Evolutionary conservation across 2,888 invertebrate species (phyloP).

Genomic region (Conistra vaccinii): DNA sequence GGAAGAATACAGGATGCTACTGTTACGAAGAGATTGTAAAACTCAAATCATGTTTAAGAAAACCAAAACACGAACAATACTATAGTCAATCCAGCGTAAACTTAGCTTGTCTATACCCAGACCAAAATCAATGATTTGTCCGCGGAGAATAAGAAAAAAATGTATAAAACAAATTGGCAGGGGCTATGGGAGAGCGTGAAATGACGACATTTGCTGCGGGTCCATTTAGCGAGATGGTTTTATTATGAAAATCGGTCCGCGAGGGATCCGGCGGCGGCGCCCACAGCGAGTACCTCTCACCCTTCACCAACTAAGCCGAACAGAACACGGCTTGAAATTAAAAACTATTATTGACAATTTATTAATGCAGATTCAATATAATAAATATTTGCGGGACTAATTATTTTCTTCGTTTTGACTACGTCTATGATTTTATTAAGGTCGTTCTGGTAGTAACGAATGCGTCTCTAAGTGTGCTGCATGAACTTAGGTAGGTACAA

Average conservation of each 20-base stretch:
- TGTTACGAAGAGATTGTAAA: background rate
- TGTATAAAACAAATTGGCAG: constrained; percentile 80
- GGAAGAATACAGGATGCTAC: background rate
- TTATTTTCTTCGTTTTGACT: background rate
- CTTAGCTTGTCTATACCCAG: constrained; percentile 10
- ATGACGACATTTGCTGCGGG: constrained; percentile 75
- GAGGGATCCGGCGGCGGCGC: constrained; percentile 66
- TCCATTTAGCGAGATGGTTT: constrained; percentile 84
- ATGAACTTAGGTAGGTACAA: no score
- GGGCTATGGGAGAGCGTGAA: constrained; percentile 71
- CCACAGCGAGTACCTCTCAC: constrained; percentile 7
- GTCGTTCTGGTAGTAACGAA: background rate
- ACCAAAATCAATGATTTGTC: constrained; percentile 74
- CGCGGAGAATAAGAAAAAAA: constrained; percentile 64
- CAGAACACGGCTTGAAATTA: constrained; percentile 23
- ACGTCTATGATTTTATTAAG: background rate
- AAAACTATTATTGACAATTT: constrained; percentile 34
- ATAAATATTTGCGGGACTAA: constrained; percentile 9
- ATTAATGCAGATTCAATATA: constrained; percentile 11
- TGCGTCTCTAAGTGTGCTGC: background rate
- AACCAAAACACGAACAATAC: constrained; percentile 4
- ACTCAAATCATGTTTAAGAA: background rate
- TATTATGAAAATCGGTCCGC: constrained; percentile 85
- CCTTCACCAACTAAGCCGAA: constrained; percentile 37
- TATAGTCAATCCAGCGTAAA: background rate